A percentile compares a stretch with the other conserved stretches of the same genome.
Conservation (phyloP, 2,797 vertebrate species). For the Siniperca undulata region DNA sequence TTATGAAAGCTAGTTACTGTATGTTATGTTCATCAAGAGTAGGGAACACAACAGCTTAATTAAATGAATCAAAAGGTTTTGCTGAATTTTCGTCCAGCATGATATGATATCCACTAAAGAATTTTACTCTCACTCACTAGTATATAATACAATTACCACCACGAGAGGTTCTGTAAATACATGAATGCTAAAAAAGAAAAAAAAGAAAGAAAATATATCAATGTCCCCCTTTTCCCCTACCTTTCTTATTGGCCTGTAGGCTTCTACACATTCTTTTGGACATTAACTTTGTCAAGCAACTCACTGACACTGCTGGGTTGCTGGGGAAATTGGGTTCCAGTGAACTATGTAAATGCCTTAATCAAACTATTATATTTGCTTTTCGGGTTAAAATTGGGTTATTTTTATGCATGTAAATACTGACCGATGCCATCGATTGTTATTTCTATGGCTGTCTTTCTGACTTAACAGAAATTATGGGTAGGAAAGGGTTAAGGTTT, state of each 20-base stretch:
- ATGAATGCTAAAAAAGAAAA: not conserved
- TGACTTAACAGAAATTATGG: constrained; percentile 11
- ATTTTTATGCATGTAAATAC: constrained; percentile 1
- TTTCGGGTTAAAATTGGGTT: not conserved
- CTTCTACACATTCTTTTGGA: not conserved
- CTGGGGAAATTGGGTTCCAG: not conserved
- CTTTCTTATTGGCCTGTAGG: not conserved
- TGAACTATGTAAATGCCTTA: not conserved
- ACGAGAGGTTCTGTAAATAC: too few species aligned
- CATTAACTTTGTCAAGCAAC: too few species aligned
- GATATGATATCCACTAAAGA: not conserved
- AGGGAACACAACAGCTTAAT: not conserved
- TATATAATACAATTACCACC: not conserved
- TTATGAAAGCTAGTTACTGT: not conserved
- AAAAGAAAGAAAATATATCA: not conserved
- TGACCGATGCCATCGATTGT: not conserved
- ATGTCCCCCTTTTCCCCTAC: not conserved
- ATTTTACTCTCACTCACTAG: not conserved
- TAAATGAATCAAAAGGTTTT: not conserved
- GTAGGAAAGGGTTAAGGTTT: constrained; percentile 21
- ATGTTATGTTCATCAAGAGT: not conserved
- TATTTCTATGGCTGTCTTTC: constrained; percentile 1
- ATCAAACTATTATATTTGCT: not conserved
- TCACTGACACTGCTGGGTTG: not conserved
- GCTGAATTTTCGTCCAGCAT: not conserved